These are phyloP conservation scores for Aphaenogaster ashmeadi DNA, from an alignment of 1,140 invertebrate species.

Conservation along the genomic window DNA sequence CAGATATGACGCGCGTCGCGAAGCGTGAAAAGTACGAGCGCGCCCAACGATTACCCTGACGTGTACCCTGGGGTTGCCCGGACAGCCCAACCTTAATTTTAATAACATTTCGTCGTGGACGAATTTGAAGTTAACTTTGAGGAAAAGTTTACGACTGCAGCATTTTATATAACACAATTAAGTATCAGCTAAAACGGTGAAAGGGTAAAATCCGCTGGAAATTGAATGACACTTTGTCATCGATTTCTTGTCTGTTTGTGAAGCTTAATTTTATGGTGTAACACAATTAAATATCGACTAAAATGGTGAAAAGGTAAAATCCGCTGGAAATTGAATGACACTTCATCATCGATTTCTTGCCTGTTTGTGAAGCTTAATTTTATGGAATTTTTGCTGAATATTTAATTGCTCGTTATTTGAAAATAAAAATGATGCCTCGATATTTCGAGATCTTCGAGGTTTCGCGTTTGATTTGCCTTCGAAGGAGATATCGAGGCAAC, in stretches of 20 bases:
- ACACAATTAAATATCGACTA: background rate
- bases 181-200: background rate
- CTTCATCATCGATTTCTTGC: background rate
- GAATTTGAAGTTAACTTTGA: background rate
- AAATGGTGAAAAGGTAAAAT: background rate
- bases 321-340: background rate
- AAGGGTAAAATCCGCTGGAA: background rate
- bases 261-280: background rate
- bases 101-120: background rate
- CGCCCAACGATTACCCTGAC: slow-evolving; percentile 79
- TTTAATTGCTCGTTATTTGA: background rate
- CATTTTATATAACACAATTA: background rate
- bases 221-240: background rate
- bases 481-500: slow-evolving; percentile 23
- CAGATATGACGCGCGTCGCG: slow-evolving; percentile 84
- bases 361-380: background rate
- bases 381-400: background rate
- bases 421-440: background rate
- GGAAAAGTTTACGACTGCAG: background rate
- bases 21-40: slow-evolving; percentile 82
- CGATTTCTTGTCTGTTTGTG: background rate
- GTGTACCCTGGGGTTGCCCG: slow-evolving; percentile 23
- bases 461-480: background rate
- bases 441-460: background rate
- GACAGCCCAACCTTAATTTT: slow-evolving; percentile 7